Conservation (phyloP, 2,888 invertebrate genomes). For the Tromatobia lineatoria region DNA sequence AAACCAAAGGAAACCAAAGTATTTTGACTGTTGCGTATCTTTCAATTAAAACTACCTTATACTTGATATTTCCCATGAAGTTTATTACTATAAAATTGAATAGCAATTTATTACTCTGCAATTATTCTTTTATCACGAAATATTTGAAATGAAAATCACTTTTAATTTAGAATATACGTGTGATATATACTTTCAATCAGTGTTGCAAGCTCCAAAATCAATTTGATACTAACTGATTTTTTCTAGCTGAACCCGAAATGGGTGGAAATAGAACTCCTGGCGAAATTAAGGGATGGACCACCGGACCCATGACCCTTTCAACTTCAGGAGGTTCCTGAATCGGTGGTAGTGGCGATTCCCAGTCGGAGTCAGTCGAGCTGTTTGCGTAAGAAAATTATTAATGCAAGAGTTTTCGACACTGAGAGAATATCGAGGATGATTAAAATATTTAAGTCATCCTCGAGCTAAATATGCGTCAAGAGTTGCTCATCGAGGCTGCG, state of each 20-base stretch:
- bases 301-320: slow-evolving; percentile 79
- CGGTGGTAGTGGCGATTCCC: slow-evolving; percentile 81
- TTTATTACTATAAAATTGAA: no score
- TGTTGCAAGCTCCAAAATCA: slow-evolving; percentile 23
- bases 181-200: no score
- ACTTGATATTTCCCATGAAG: slow-evolving; percentile 37
- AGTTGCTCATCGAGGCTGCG: background rate
- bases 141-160: no score
- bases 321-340: slow-evolving; percentile 79
- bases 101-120: no score
- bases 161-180: no score
- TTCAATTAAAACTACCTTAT: slow-evolving; percentile 70
- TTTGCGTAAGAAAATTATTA: background rate
- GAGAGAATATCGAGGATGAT: background rate
- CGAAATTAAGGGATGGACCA: slow-evolving; percentile 78
- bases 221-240: slow-evolving; percentile 71
- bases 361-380: slow-evolving; percentile 82
- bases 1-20: no score
- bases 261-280: slow-evolving; percentile 81
- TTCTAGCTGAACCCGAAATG: slow-evolving; percentile 73
- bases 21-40: no score
- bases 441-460: slow-evolving; percentile 28
- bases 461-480: slow-evolving; percentile 27
- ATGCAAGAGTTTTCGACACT: slow-evolving; percentile 5
- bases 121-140: no score